These are phyloP conservation scores for Eurystomus glaucurus DNA, from an alignment of 2,797 vertebrate species.

Conservation along the genomic window DNA sequence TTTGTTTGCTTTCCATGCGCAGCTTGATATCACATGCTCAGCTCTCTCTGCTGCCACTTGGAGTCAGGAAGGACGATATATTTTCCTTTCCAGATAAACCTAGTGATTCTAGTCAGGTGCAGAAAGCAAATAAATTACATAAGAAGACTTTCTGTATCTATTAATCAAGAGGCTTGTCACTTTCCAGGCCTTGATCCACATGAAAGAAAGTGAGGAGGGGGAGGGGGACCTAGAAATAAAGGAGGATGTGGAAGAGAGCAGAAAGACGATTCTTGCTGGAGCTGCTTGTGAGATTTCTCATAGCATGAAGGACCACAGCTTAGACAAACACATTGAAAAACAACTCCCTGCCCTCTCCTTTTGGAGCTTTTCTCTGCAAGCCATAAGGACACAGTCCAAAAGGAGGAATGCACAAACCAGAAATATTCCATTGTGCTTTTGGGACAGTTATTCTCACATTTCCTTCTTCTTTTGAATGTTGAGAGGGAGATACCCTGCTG, in stretches of 20 bases:
- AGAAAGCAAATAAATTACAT: conserved; percentile 87
- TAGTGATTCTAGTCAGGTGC: conserved; percentile 85
- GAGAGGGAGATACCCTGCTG: not conserved
- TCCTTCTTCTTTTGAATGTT: not conserved
- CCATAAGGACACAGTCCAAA: not conserved
- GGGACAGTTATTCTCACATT: not conserved
- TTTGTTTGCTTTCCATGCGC: conserved; percentile 80
- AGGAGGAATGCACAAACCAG: not conserved
- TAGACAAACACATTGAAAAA: not conserved
- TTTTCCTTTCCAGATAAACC: conserved; percentile 79
- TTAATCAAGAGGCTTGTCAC: conserved; percentile 84
- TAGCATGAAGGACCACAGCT: conserved; percentile 27
- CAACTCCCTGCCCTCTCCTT: conserved; percentile 31
- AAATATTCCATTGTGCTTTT: conserved; percentile 6
- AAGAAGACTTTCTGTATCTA: conserved; percentile 79
- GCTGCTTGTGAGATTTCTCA: conserved; percentile 29
- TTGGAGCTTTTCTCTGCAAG: conserved; percentile 25
- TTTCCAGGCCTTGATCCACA: conserved; percentile 83
- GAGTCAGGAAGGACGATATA: conserved; percentile 84
- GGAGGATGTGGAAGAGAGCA: conserved; percentile 18
- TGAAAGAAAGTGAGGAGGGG: conserved; percentile 76
- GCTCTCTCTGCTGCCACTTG: conserved; percentile 81
- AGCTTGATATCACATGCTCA: conserved; percentile 86
- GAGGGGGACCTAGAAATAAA: not conserved
- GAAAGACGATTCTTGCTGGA: conserved; percentile 17